A percentile compares a stretch with the other conserved stretches of the same genome.
These are phyloP conservation scores for Oscheius sp. DNA, from an alignment of 2,888 invertebrate genomes.

Conservation along the genomic window DNA sequence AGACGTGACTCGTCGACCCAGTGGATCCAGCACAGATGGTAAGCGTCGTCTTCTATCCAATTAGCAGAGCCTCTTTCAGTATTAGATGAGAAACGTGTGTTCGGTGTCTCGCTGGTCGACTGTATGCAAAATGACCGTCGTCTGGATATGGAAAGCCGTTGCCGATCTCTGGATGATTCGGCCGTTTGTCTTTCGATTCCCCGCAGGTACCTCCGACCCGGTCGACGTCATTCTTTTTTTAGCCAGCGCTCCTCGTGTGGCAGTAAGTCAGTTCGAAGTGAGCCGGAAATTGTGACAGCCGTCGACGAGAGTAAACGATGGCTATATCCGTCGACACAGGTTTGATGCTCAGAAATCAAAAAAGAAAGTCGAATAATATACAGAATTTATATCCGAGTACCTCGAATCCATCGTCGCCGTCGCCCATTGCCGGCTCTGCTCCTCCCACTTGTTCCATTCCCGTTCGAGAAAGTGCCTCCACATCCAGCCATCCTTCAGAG, in stretches of 20 bases:
- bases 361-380: too few relatives aligned
- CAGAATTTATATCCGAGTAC: slow-evolving; percentile 48
- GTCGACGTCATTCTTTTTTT: neutral
- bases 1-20: slow-evolving; percentile 66
- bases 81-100: slow-evolving; percentile 77
- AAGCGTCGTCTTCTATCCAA: neutral
- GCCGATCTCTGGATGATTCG: slow-evolving; percentile 54
- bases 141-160: slow-evolving; percentile 53
- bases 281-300: slow-evolving; percentile 48
- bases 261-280: slow-evolving; percentile 44
- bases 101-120: slow-evolving; percentile 86
- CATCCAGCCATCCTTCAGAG: neutral
- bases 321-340: slow-evolving; percentile 53
- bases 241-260: slow-evolving; percentile 28
- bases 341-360: neutral
- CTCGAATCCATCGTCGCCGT: slow-evolving; percentile 46
- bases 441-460: slow-evolving; percentile 47
- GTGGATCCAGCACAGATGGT: slow-evolving; percentile 35
- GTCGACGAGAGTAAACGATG: slow-evolving; percentile 49
- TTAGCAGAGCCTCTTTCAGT: neutral
- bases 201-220: slow-evolving; percentile 8
- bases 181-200: slow-evolving; percentile 40
- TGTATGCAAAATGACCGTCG: slow-evolving; percentile 86
- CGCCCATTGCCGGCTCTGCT: slow-evolving; percentile 48
- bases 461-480: slow-evolving; percentile 2